A percentile compares a stretch with the other conserved stretches of the same genome.
Evolutionary conservation across 2,888 invertebrate species (phyloP).

Genomic region (Perdita meconis): DNA sequence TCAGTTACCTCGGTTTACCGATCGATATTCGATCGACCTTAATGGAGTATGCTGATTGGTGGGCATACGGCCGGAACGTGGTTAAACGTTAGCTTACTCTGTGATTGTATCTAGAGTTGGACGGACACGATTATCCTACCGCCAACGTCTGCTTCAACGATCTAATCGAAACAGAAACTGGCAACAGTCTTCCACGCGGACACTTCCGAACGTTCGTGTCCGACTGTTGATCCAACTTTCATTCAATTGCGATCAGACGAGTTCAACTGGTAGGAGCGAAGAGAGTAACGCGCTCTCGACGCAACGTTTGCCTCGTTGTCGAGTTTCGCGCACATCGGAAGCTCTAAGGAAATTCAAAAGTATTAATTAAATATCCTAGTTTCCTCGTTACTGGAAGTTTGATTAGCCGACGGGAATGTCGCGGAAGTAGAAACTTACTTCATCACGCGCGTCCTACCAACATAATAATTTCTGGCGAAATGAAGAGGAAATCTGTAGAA

Average conservation of each 20-base stretch:
- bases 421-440: slow-evolving; percentile 49
- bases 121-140: slow-evolving; percentile 27
- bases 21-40: slow-evolving; percentile 56
- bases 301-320: slow-evolving; percentile 3
- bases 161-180: not conserved
- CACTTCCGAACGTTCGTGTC: not conserved
- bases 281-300: not conserved
- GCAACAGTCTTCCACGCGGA: not conserved
- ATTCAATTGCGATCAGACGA: not conserved
- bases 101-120: slow-evolving; percentile 37
- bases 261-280: not conserved
- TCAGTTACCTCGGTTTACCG: slow-evolving; percentile 20
- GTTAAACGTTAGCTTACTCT: slow-evolving; percentile 34
- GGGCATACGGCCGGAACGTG: slow-evolving; percentile 24
- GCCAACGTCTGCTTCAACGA: not conserved
- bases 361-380: slow-evolving; percentile 58
- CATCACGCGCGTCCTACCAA: slow-evolving; percentile 57
- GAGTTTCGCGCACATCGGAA: not conserved
- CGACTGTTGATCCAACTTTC: slow-evolving; percentile 5
- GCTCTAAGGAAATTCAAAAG: slow-evolving; percentile 14
- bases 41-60: slow-evolving; percentile 55
- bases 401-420: slow-evolving; percentile 51
- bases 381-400: slow-evolving; percentile 64
- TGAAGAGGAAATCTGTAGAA: slow-evolving; percentile 63
- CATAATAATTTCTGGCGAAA: slow-evolving; percentile 65